Conservation (phyloP, 2,797 vertebrate species). For the Rhabdomys pumilio region DNA sequence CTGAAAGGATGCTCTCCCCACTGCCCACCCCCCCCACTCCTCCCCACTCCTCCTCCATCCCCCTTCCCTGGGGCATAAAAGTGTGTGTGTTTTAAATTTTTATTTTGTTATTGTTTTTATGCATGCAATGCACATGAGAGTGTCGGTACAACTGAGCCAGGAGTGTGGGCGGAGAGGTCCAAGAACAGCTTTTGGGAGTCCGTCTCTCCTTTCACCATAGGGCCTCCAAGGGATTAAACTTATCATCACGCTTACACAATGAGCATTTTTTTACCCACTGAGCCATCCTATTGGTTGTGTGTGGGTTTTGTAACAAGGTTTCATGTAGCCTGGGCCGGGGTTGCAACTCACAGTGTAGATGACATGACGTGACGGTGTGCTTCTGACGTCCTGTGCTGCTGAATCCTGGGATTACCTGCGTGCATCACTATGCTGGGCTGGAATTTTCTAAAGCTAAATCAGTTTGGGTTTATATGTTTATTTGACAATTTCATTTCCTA, state of each 20-base stretch:
- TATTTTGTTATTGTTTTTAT: background rate
- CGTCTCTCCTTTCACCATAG: background rate
- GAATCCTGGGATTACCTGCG: background rate
- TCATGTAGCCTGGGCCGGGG: background rate
- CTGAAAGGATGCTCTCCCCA: background rate
- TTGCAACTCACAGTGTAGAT: background rate
- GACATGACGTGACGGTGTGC: too few species aligned
- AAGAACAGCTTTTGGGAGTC: background rate
- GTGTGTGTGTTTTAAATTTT: background rate
- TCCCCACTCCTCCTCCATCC: too few species aligned
- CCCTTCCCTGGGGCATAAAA: background rate
- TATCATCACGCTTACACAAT: too few species aligned
- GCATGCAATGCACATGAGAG: background rate
- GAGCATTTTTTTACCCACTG: background rate
- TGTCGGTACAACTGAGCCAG: background rate
- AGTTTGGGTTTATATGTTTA: slow-evolving; percentile 13
- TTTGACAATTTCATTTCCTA: slow-evolving; percentile 26
- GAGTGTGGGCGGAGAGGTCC: background rate
- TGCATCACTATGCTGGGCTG: background rate
- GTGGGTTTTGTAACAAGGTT: background rate
- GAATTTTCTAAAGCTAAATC: slow-evolving; percentile 52
- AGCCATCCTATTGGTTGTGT: background rate
- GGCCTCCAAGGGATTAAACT: background rate
- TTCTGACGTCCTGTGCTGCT: background rate
- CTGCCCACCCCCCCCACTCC: too few species aligned